Percentiles rank a stretch among this genome's conserved stretches.
phyloP scores from a whole-genome alignment of 2,888 invertebrate species.

The Lampropteryx suffumata region DNA sequence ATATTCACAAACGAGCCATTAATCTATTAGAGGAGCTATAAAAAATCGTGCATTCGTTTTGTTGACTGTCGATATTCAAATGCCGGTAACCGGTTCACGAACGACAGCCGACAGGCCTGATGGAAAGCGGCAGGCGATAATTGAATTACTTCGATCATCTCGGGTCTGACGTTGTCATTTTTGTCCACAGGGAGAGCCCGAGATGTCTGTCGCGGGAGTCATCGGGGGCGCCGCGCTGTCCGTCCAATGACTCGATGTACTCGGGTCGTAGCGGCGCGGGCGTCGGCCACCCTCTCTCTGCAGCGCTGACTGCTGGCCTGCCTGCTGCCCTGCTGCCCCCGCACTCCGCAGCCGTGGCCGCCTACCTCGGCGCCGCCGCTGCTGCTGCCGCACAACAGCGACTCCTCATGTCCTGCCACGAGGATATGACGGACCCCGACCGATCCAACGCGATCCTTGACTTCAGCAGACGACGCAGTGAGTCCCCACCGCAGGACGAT shows the following conservation, averaged over 20 bases:
- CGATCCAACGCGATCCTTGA: slow-evolving; percentile 87
- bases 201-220: slow-evolving; percentile 93
- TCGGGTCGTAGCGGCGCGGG: slow-evolving; percentile 85
- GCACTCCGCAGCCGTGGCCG: slow-evolving; percentile 92
- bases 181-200: slow-evolving; percentile 90
- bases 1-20: slow-evolving; percentile 44
- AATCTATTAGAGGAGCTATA: slow-evolving; percentile 44
- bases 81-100: slow-evolving; percentile 49
- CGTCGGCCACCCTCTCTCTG: slow-evolving; percentile 72
- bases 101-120: slow-evolving; percentile 23
- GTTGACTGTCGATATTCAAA: slow-evolving; percentile 53
- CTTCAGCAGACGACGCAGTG: slow-evolving; percentile 89
- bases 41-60: slow-evolving; percentile 46
- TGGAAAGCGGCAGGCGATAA: slow-evolving; percentile 38
- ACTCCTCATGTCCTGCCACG: slow-evolving; percentile 89
- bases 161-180: slow-evolving; percentile 46
- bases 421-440: slow-evolving; percentile 85
- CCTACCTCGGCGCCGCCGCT: slow-evolving; percentile 89
- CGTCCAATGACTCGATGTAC: slow-evolving; percentile 89
- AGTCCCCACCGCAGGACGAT: slow-evolving; percentile 72
- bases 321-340: slow-evolving; percentile 89
- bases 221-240: slow-evolving; percentile 88
- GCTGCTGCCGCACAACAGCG: slow-evolving; percentile 90
- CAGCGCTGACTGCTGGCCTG: slow-evolving; percentile 86
- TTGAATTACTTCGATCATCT: slow-evolving; percentile 42